Evolutionary conservation across 2,113 vertebrate genomes (phyloP), one percentile per base, ranked within the genome.

Genomic region (Arvicanthis niloticus): DNA sequence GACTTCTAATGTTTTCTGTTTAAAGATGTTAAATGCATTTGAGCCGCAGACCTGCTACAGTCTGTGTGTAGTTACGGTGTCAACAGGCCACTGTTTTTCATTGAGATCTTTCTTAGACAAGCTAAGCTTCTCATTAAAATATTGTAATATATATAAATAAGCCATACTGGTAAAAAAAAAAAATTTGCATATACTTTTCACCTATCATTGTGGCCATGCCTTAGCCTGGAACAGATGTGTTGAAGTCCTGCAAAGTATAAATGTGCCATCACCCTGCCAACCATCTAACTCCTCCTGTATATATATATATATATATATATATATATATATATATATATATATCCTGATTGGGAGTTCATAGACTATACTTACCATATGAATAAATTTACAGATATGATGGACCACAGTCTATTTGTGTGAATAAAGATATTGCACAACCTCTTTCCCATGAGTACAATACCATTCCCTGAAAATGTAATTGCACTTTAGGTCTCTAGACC

Each of bases 171-270:
- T 73, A 65, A 94, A 76, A 51, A 76, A 51, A 60, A 91, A 17
- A 67, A 65, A 40, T 1, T n/a, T 89, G 24, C 81, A 9, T 24
- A 65, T 19, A 48, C 21, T n/a, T 51, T 21, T 93, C 4, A 53
- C 6, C 26, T 80, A 56, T n/a, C 10, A 62, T 2, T 70, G 19
- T 24, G 56, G 13, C 19, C 70, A 68, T 56, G 12, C 17, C 1
- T 62, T 75, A 75, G 7, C 65, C 6, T 97, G 21, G 80, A 45
- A 84, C 29, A 65, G 16, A 88, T 91, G 91, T 96, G 91, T 72
- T 81, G 51, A 95, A 94, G 45, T 76, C 89, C 84, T 37, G 70
- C n/a, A 77, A 65, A 81, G 75, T 72, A 42, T 93, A 78, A 92
- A 80, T 24, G 73, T 78, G 9, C 40, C 72, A 4, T 88, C 31